Evolutionary conservation across 2,888 invertebrate species (phyloP), one percentile per base, ranked within the genome.

Genomic region (Orthonevra nobilis): DNA sequence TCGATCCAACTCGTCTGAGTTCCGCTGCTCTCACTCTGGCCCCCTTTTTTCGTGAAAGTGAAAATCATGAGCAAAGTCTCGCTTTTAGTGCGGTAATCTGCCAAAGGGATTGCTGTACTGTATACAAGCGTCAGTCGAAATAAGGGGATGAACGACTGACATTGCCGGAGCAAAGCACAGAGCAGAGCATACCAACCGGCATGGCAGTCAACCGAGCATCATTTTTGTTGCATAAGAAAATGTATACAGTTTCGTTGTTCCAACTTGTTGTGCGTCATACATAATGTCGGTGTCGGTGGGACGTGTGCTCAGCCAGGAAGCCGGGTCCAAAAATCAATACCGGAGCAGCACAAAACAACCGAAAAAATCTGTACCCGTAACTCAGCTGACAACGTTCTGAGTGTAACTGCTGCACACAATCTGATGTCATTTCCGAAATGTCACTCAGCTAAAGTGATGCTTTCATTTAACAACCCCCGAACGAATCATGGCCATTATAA

Each of bases 231-330:
- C 56, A 72, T 32, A 66, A 2, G 34, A 66, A 58, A 72, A 38
- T 4, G 3, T 46, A 54, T 36, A 63, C 63, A 63, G 38, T 58
- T 12, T 17, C 19, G 64, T 42, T 40, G 60, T 64, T 72, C 56
- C 70, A 72, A 77, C 70, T 77, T 70, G 70, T 66, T 77, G 77
- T 77, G 54, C 72, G 72, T 72, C 72, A 72, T 72, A 70, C 70
- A 44, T 52, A 64, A 19, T 48, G 38, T 42, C 23, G 63, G n/a
- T n/a, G n/a, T n/a, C n/a, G n/a, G n/a, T n/a, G n/a, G n/a, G n/a
- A n/a, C 36, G 54, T 48, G n/a, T 72, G 60, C 54, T 64, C 44
- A 40, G 58, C 46, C n/a, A n/a, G n/a, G 28, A 42, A 42, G 58
- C 61, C 60, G 6, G 28, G 10, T 28, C 46, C 20, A 61, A 66